Evolutionary conservation across 2,797 vertebrate genomes (phyloP).

Genomic region (Myotis daubentonii): DNA sequence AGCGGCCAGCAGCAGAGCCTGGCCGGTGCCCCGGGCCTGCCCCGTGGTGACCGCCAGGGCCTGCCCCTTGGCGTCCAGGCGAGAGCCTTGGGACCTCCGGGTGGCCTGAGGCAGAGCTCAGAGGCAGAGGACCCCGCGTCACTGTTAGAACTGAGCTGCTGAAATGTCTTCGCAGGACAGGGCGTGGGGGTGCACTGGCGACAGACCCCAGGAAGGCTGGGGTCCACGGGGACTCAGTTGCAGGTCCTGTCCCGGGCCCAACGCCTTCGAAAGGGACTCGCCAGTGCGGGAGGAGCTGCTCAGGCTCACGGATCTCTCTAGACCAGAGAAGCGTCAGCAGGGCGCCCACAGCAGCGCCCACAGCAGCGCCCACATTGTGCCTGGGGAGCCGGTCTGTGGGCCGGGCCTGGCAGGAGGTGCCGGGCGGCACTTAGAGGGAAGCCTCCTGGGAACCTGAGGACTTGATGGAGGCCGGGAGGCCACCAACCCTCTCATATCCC

Average conservation of each 20-base stretch:
- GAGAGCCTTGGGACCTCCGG: background rate
- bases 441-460: too few species aligned
- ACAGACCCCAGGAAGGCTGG: background rate
- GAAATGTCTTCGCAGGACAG: background rate
- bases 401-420: background rate
- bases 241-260: background rate
- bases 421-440: background rate
- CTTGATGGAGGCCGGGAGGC: background rate
- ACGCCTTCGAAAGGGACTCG: fast-evolving
- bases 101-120: background rate
- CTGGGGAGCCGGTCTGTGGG: background rate
- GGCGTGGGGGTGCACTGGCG: background rate
- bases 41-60: background rate
- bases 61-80: too few species aligned
- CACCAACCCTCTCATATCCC: background rate
- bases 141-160: background rate
- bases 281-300: background rate
- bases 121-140: background rate
- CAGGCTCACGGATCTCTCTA: background rate
- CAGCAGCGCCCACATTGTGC: background rate
- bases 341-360: too few species aligned
- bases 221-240: background rate
- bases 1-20: background rate
- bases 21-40: background rate
- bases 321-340: background rate